These are phyloP conservation scores for Allolobophora icterica DNA, from an alignment of 2,888 invertebrate genomes.

Conservation along the genomic window DNA sequence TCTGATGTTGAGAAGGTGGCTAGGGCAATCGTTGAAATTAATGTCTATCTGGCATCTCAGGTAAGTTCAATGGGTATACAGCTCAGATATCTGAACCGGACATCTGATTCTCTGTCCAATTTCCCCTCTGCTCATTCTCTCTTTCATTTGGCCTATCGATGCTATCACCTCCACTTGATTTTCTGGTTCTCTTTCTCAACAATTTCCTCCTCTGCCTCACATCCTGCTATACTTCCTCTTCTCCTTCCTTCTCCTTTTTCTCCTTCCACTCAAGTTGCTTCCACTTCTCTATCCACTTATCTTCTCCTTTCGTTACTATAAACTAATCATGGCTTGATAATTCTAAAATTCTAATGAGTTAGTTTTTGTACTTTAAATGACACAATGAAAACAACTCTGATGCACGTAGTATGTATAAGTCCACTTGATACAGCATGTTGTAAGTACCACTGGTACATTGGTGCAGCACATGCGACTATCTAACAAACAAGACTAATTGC, in stretches of 20 bases:
- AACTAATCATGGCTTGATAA: neutral
- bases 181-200: neutral
- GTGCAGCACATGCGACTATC: no score
- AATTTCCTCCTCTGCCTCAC: no score
- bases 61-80: neutral
- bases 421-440: no score
- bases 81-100: neutral
- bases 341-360: neutral
- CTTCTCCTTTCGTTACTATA: neutral
- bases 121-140: neutral
- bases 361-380: neutral
- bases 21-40: slow-evolving; percentile 20
- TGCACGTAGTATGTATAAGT: no score
- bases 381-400: neutral
- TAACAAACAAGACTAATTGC: no score
- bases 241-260: neutral
- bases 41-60: slow-evolving; percentile 25
- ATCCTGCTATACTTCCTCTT: no score
- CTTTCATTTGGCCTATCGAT: no score
- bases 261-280: neutral
- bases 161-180: neutral
- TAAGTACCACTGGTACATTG: no score
- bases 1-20: slow-evolving; percentile 26
- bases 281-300: neutral
- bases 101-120: neutral